Percentiles rank a stretch among this genome's conserved stretches.
phyloP scores from a whole-genome alignment of 1,140 invertebrate species.

The Lepidurus packardi region DNA sequence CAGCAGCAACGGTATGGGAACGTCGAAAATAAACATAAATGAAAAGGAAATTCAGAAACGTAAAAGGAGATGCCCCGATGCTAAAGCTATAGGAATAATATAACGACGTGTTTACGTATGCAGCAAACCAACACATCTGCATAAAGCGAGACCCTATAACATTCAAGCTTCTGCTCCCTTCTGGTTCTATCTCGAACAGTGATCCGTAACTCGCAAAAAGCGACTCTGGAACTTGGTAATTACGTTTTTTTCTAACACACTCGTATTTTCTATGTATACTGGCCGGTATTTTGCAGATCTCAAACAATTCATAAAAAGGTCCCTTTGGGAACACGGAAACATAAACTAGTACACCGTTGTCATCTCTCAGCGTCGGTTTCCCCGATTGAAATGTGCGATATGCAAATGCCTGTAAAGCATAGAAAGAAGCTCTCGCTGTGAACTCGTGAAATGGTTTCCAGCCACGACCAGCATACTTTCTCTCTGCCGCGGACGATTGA shows the following conservation, averaged over 20 bases:
- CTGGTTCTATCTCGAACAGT: not conserved
- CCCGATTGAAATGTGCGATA: too few relatives aligned
- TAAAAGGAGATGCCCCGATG: too few relatives aligned
- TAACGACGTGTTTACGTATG: not conserved
- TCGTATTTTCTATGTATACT: not conserved
- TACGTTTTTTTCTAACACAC: not conserved
- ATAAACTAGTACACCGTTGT: too few relatives aligned
- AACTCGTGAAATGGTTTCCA: too few relatives aligned
- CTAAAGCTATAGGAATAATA: not conserved
- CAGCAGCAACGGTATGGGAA: too few relatives aligned
- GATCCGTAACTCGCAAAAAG: not conserved
- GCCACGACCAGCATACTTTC: too few relatives aligned
- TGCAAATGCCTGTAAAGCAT: too few relatives aligned
- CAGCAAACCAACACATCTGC: slow-evolving; percentile 10
- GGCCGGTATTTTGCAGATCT: too few relatives aligned
- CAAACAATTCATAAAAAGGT: too few relatives aligned
- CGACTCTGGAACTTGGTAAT: not conserved
- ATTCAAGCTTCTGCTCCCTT: not conserved
- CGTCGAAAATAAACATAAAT: not conserved
- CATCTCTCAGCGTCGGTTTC: too few relatives aligned
- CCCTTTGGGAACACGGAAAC: too few relatives aligned
- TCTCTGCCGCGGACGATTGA: not conserved
- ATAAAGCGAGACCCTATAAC: not conserved
- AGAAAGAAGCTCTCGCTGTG: too few relatives aligned
- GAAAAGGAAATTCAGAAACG: not conserved